Evolutionary conservation across 2,888 invertebrate genomes (phyloP).

Genomic region (Alviniconcha strummeri): DNA sequence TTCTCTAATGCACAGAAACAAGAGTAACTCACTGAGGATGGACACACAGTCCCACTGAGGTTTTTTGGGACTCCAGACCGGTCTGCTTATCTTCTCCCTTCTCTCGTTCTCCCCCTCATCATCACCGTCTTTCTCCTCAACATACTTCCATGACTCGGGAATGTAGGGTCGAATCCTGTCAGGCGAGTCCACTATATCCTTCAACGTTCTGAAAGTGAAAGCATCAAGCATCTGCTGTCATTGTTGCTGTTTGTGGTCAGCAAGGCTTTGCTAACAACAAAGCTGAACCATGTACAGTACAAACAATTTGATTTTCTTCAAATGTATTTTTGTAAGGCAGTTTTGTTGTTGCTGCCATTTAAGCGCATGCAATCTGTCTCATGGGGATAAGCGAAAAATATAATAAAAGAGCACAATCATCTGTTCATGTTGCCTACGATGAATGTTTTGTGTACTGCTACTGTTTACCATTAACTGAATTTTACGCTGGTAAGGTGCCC

Average conservation of each 20-base stretch:
- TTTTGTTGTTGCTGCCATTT: neutral
- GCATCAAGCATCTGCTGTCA: neutral
- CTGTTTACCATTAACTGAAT: too few relatives aligned
- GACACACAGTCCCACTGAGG: constrained; percentile 92
- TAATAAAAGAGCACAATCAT: neutral
- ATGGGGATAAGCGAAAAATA: neutral
- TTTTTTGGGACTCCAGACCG: constrained; percentile 57
- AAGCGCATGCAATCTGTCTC: neutral
- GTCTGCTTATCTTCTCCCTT: constrained; percentile 48
- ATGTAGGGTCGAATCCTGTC: constrained; percentile 29
- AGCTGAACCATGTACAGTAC: neutral
- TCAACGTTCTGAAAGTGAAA: constrained; percentile 52
- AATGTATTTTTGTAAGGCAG: neutral
- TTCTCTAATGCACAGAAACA: neutral
- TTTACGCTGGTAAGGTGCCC: too few relatives aligned
- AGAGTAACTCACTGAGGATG: constrained; percentile 78
- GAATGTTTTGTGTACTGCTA: too few relatives aligned
- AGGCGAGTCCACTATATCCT: constrained; percentile 59
- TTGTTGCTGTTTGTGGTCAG: neutral
- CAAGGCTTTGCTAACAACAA: neutral
- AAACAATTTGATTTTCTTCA: neutral
- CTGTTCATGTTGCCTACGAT: too few relatives aligned
- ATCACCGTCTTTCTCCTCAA: constrained; percentile 25
- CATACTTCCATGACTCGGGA: constrained; percentile 12
- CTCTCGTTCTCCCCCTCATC: constrained; percentile 53